Evolutionary conservation across 2,888 invertebrate genomes (phyloP), one percentile per base, ranked within the genome.

Genomic region (Euclidia mi): DNA sequence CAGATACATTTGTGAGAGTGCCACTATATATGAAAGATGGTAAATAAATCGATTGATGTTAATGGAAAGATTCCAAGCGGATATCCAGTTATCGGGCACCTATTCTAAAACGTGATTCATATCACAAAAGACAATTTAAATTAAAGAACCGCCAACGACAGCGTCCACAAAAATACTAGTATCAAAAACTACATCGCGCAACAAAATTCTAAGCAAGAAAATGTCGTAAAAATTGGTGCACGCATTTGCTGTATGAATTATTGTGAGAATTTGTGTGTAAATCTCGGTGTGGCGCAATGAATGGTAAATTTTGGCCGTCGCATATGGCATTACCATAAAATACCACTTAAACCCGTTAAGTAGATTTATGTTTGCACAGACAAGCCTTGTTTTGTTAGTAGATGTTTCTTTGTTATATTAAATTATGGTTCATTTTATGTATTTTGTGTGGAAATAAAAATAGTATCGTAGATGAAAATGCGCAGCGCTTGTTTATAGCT

Each of bases 301-400:
- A 79, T 77, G 68, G 72, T 68, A 68, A 80, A 80, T 80, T 65
- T 70, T 57, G 71, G 65, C 57, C 67, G 56, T 68, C 67, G 50
- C 65, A 65, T 56, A 45, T 52, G 56, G 48, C 55, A 82, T 81
- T 80, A 76, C 66, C 81, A 81, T 81, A 82, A 81, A 82, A 81
- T 75, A 65, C 66, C 67, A 75, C 68, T 81, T 76, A 73, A 56
- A 69, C 57, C 52, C 59, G 70, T 76, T 77, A 71, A 71, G 53
- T 62, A 66, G 69, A 80, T 74, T 76, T 79, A 71, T 77, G 71
- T 66, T 72, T 65, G 62, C 58, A 55, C 51, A 60, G 65, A 68
- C 65, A 59, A 55, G 67, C 68, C 11, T 55, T 57, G 67, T 67
- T 72, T 67, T 53, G 58, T 45, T 56, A 48, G 47, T 56, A 63